phyloP scores from a whole-genome alignment of 2,797 vertebrate species.

The Paramormyrops hopkinsi region DNA sequence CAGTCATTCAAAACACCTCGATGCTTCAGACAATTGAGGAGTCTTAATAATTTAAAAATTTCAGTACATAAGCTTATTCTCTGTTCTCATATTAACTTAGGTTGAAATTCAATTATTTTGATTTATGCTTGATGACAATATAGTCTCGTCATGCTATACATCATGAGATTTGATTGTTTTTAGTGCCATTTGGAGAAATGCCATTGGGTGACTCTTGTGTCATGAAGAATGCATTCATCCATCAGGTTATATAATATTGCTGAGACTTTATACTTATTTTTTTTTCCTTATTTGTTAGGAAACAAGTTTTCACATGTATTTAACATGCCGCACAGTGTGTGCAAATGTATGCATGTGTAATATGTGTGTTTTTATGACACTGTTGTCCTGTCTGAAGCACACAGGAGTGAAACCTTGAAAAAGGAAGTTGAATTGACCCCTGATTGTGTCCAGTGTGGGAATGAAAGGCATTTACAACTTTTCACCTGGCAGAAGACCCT shows the following conservation, averaged over 20 bases:
- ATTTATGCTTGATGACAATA: background rate
- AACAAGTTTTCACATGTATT: background rate
- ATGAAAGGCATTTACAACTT: background rate
- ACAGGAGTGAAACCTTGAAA: background rate
- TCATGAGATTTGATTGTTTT: background rate
- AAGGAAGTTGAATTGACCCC: background rate
- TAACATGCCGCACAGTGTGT: background rate
- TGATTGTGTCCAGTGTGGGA: constrained; percentile 11
- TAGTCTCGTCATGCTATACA: background rate
- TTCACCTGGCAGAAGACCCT: background rate
- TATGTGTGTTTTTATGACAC: background rate
- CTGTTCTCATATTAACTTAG: background rate
- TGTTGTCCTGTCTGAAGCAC: background rate
- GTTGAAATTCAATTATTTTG: background rate
- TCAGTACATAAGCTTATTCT: background rate
- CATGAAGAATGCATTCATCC: background rate
- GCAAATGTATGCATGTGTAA: background rate
- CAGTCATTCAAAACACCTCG: constrained; percentile 31
- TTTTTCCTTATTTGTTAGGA: background rate
- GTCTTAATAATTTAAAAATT: background rate
- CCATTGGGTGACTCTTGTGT: background rate
- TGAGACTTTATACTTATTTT: background rate
- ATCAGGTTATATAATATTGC: background rate
- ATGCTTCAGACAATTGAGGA: background rate
- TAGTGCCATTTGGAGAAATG: background rate